Percentiles rank a stretch among this genome's conserved stretches.
Evolutionary conservation across 1,140 invertebrate genomes (phyloP).

Genomic region (Portunus trituberculatus): DNA sequence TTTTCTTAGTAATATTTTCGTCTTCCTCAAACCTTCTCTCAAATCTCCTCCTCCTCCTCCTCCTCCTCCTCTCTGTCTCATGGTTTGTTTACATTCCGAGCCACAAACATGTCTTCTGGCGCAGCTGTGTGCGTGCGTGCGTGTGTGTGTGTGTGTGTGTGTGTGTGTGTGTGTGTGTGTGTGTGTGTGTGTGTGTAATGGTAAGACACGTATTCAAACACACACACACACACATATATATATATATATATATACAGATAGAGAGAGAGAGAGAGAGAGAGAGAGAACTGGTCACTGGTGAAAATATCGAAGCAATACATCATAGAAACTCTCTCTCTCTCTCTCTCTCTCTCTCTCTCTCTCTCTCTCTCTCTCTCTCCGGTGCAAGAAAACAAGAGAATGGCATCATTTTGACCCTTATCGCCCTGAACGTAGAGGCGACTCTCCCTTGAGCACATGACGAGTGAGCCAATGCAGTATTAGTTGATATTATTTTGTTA

Average conservation of each 20-base stretch:
- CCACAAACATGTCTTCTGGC: neutral
- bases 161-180: slow-evolving; percentile 20
- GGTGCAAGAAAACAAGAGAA: neutral
- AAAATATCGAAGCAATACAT: slow-evolving; percentile 14
- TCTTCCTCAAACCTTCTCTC: neutral
- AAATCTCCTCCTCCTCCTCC: neutral
- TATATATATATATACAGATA: neutral
- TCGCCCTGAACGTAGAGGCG: neutral
- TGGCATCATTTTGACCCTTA: neutral
- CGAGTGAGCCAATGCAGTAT: neutral
- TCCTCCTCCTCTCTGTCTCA: neutral
- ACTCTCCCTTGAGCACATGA: neutral
- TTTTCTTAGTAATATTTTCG: neutral
- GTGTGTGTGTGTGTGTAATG: neutral
- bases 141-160: slow-evolving; percentile 5
- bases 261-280: slow-evolving; percentile 12
- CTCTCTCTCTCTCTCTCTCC: neutral
- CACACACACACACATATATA: neutral
- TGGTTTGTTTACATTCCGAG: neutral
- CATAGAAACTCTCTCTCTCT: neutral
- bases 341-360: neutral
- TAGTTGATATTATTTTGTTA: neutral
- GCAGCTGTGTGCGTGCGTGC: neutral
- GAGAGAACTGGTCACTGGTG: neutral
- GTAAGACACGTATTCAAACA: neutral